These are phyloP conservation scores for Drosophila crucigera DNA, from an alignment of 2,888 invertebrate species.

Conservation along the genomic window DNA sequence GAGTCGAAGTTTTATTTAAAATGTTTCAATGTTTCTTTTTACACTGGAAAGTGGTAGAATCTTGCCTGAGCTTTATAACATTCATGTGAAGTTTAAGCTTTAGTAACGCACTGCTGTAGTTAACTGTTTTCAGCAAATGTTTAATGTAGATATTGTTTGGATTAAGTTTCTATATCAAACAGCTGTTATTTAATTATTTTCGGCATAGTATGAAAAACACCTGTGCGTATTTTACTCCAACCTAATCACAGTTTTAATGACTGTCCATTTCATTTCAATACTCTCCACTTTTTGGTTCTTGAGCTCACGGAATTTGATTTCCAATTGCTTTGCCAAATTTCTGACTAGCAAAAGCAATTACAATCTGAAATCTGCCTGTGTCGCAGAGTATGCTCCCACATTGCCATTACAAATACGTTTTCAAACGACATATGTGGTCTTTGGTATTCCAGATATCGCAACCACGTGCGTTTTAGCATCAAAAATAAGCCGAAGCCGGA, in stretches of 20 bases:
- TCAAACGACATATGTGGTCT: constrained; percentile 8
- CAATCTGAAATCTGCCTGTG: constrained; percentile 3
- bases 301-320: background rate
- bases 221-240: background rate
- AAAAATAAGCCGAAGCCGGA: constrained; percentile 25
- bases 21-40: constrained; percentile 2
- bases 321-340: background rate
- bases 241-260: background rate
- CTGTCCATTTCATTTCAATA: background rate
- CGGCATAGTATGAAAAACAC: background rate
- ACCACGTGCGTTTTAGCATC: constrained; percentile 51
- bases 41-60: background rate
- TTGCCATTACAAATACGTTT: constrained; percentile 10
- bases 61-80: background rate
- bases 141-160: background rate
- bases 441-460: constrained; percentile 25
- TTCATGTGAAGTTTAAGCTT: background rate
- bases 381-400: background rate
- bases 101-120: background rate
- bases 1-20: constrained; percentile 38
- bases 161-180: too few species aligned
- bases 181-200: background rate
- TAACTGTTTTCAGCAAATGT: background rate
- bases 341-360: constrained; percentile 23
- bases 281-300: background rate